Base-by-base conservation (phyloP, 2,797 vertebrate genomes). In the Sebastes nivosus region DNA sequence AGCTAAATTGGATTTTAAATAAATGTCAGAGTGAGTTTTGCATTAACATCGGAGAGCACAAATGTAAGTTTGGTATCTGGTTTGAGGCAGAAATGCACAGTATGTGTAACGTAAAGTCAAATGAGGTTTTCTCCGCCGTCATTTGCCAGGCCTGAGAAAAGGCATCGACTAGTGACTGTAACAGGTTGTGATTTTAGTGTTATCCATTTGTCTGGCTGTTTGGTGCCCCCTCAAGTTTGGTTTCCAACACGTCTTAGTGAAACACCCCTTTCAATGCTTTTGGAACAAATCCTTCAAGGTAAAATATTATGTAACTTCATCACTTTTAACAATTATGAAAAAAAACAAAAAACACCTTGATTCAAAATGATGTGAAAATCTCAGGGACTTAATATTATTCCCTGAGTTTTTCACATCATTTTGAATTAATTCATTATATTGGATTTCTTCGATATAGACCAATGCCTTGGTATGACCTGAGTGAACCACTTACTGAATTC, bases 1-100 rank as follows among this genome's bases (percentile, higher is more conserved):
- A 72, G 88, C 80, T 88, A 95, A 95, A 96, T 96, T 95, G 94
- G 91, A 95, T 96, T 96, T 94, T 93, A 94, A 94, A 96, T 93
- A 95, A 96, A 95, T 95, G 95, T 95, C 95, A 95, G 90, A 87
- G 85, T 86, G 86, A 89, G 90, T 93, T 95, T 94, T 93, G 79
- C 90, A 92, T 94, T 92, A 89, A 90, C 75, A 82, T 64, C 79
- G 82, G 80, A 83, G 74, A 83, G 83, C 82, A 68, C 58, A 73
- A 82, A 91, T 93, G 73, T 69, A 80, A 69, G 55, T 90, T 88
- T 85, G 77, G 71, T 38, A 80, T 78, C 67, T 32, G 75, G 72
- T 77, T 77, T 34, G 59, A 79, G 77, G 72, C 80, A 46, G 77
- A 87, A 88, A 77, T 54, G 46, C 36, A 75, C 67, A 79, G 80